A percentile compares a stretch with the other conserved stretches of the same genome.
Evolutionary conservation across 2,888 invertebrate species (phyloP).

Genomic region (Acrocera orbiculus): DNA sequence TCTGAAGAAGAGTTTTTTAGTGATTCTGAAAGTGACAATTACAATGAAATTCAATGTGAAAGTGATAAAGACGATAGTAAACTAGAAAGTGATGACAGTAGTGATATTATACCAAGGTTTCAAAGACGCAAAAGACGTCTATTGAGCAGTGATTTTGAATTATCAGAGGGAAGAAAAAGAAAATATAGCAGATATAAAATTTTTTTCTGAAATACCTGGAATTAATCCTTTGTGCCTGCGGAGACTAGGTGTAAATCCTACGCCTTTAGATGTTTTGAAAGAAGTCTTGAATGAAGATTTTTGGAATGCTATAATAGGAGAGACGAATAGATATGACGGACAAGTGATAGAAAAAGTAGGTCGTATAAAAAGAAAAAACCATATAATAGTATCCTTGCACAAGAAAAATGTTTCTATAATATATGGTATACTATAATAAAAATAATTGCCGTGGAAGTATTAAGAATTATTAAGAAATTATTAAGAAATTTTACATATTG

Average conservation of each 20-base stretch:
- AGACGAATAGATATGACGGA: conserved; percentile 1
- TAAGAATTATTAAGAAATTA: no score
- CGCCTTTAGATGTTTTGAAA: conserved; percentile 2
- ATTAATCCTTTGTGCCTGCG: conserved; percentile 3
- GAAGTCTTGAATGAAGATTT: conserved; percentile 2
- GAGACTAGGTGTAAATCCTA: conserved; percentile 1
- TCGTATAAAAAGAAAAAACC: neutral
- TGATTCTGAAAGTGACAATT: neutral
- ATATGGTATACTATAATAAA: no score
- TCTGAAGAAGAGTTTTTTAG: neutral
- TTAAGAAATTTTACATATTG: no score
- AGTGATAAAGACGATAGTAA: neutral
- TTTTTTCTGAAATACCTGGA: conserved; percentile 1
- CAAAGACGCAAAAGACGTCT: neutral
- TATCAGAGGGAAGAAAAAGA: conserved; percentile 1
- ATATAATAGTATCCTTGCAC: no score
- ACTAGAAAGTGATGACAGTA: neutral
- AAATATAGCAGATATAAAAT: conserved; percentile 2
- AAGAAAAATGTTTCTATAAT: no score
- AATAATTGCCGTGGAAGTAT: no score
- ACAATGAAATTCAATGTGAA: neutral
- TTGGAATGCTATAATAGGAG: neutral
- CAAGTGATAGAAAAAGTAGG: conserved; percentile 1
- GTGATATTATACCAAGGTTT: neutral
- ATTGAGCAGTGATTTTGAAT: no score